Percentiles rank a stretch among this genome's conserved stretches.
These are phyloP conservation scores for Phymanthus crucifer DNA, from an alignment of 92 coral and sea anemone species.

Conservation along the genomic window DNA sequence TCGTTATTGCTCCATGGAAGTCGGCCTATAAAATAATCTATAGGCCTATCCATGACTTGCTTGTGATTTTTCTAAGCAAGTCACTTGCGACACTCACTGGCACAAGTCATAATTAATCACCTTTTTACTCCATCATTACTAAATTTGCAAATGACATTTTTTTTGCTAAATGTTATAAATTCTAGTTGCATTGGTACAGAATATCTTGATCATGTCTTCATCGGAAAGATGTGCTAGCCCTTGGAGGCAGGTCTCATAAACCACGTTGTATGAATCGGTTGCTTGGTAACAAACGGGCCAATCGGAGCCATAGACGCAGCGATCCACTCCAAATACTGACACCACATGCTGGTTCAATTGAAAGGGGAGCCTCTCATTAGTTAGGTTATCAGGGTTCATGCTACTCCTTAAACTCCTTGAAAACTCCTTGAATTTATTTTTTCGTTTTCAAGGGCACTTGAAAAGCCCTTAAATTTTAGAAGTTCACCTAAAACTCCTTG, in stretches of 20 bases:
- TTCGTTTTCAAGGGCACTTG: too few relatives aligned
- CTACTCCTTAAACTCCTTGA: too few relatives aligned
- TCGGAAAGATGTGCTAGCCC: constrained; percentile 46
- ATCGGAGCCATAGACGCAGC: constrained; percentile 86
- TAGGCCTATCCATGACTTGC: too few relatives aligned
- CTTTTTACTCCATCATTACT: neutral
- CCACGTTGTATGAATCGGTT: constrained; percentile 52
- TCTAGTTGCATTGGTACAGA: constrained; percentile 59
- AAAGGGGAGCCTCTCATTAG: neutral
- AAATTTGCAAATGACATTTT: neutral
- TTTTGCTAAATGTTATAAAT: constrained; percentile 41
- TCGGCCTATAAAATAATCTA: too few relatives aligned
- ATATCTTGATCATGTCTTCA: constrained; percentile 54
- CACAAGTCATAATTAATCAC: too few relatives aligned
- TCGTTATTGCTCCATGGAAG: too few relatives aligned
- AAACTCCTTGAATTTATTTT: too few relatives aligned
- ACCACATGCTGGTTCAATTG: constrained; percentile 55
- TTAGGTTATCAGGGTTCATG: too few relatives aligned
- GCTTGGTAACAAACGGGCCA: constrained; percentile 88
- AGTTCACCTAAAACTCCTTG: too few relatives aligned
- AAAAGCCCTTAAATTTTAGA: too few relatives aligned
- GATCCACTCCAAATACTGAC: constrained; percentile 68
- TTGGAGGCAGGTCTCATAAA: constrained; percentile 47
- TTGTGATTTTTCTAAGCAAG: too few relatives aligned
- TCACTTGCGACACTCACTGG: too few relatives aligned